These are phyloP conservation scores for Pammene aurita DNA, from an alignment of 2,888 invertebrate genomes.

Conservation along the genomic window DNA sequence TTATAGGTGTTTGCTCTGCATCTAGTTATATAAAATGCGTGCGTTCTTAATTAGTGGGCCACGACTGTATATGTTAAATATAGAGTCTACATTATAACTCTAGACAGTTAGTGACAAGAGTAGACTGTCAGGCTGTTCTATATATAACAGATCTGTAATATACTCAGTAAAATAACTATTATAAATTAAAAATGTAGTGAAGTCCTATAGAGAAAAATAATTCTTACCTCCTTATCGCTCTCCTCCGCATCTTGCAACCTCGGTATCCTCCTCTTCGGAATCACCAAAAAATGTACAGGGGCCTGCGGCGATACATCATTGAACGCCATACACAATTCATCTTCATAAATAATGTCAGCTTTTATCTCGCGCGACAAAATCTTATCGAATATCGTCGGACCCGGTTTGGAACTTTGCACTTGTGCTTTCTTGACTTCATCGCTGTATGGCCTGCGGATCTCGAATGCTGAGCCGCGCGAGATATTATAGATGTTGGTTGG, in stretches of 20 bases:
- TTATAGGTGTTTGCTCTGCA: too few species aligned
- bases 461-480: slow-evolving; percentile 70
- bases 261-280: slow-evolving; percentile 89
- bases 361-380: slow-evolving; percentile 91
- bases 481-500: slow-evolving; percentile 78
- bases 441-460: slow-evolving; percentile 68
- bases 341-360: slow-evolving; percentile 92
- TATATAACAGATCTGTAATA: too few species aligned
- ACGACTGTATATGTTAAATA: too few species aligned
- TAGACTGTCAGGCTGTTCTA: too few species aligned
- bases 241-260: slow-evolving; percentile 84
- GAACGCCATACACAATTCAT: slow-evolving; percentile 91
- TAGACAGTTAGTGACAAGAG: too few species aligned
- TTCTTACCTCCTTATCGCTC: slow-evolving; percentile 82
- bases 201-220: too few species aligned
- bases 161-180: too few species aligned
- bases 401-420: slow-evolving; percentile 63
- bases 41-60: too few species aligned
- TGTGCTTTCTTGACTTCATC: slow-evolving; percentile 76
- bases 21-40: too few species aligned
- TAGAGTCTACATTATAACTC: too few species aligned
- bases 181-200: too few species aligned
- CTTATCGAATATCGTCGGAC: slow-evolving; percentile 88
- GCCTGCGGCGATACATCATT: slow-evolving; percentile 92
- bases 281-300: slow-evolving; percentile 92